Evolutionary conservation across 1,140 invertebrate species (phyloP), one percentile per base, ranked within the genome.

Genomic region (Drosophila paulistorum): DNA sequence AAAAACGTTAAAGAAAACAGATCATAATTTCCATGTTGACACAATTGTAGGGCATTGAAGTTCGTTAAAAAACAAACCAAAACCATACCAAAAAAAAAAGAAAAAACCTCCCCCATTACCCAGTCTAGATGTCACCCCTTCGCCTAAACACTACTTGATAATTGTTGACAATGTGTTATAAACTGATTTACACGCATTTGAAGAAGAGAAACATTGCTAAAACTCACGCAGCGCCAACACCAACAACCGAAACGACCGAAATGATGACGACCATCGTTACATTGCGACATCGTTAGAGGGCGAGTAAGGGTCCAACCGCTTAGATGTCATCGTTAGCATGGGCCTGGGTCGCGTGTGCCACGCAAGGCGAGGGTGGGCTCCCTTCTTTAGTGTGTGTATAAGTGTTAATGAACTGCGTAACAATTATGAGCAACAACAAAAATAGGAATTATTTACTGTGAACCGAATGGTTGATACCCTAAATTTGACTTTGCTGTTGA

Each of bases 141-240:
- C 64, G 61, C 11, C 65, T 26, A 85, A 30, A 82, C 79, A 86
- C 75, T 75, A 87, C 71, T 87, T 83, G 73, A 87, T 87, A 87
- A 87, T 87, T 87, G 83, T 87, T 89, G 83, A 87, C 83, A 87
- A 87, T 87, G 83, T 87, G 83, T 87, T 87, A 89, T 87, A 87
- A 87, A 87, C 83, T 87, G 83, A 87, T 87, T 87, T 87, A 83
- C 83, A 83, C 84, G 83, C 83, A 80, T 89, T 89, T 89, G 41
- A 71, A 65, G 69, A 71, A 55, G 68, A 77, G 83, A 86, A 89
- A 77, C 74, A 87, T 73, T 87, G 83, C 83, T 84, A 89, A 87
- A 87, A 87, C 83, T 87, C 83, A 87, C 83, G 84, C 83, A 87
- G 79, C 68, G 79, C 76, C 82, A 83, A 69, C 81, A 81, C 59